Evolutionary conservation across 1,140 invertebrate genomes (phyloP), one percentile per base, ranked within the genome.

Genomic region (Asbolus verrucosus): DNA sequence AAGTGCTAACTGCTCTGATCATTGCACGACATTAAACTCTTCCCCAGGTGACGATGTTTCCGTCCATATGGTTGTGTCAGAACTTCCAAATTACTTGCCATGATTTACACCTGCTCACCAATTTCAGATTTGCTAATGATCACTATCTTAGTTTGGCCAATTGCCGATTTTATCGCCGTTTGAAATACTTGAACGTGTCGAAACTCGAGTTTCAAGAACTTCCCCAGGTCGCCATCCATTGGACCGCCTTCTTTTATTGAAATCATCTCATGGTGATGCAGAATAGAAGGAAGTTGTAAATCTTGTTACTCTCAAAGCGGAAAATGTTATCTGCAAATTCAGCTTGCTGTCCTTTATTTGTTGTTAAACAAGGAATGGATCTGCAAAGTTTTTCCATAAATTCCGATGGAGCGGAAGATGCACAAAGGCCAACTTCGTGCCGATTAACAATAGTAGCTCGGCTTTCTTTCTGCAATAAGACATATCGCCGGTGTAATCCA

Each of bases 321-420:
- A 54, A 54, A 54, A 54, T 27, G 46, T 21, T 54, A 27, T 24
- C 46, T 54, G 46, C 46, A 27, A 27, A 54, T 54, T 54, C 46
- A 54, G 46, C 46, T 27, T 50, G 13, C 5, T 30, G 46, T 54
- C 46, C 19, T 66, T 66, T 46, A 66, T 33, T 65, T 65, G 63
- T 43, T 41, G 39, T 46, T 43, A 66, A 33, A 50, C 65, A 66
- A 46, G 65, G 62, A 50, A 50, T 27, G 33, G 39, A 66, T 66
- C 65, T 46, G 18, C 11, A 46, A 66, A 66, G 65, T 66, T 66
- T 66, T 66, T 66, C 65, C 65, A 66, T 66, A 66, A 66, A 66
- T 66, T 54, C 15, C 65, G 31, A 66, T 66, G 1, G 65, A 14
- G 19, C 43, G 43, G 65, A 50, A 66, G 41, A 66, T 66, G 38